Conservation (phyloP, 2,888 invertebrate genomes). For the Melanotus villosus region DNA sequence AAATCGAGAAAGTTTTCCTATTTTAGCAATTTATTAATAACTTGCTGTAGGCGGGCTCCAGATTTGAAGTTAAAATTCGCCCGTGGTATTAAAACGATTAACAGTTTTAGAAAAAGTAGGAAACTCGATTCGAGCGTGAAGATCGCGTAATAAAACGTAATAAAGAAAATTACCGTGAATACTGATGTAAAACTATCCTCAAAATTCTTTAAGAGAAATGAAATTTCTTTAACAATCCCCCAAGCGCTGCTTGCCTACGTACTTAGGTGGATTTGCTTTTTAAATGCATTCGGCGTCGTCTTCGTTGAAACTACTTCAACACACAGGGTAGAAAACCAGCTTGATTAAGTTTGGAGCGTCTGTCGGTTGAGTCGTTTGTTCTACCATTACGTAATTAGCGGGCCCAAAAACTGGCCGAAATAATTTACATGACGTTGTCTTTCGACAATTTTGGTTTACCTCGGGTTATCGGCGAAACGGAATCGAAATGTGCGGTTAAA, state of each 20-base stretch:
- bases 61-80: too few species aligned
- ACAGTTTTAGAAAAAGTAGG: too few species aligned
- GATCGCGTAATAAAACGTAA: constrained; percentile 1
- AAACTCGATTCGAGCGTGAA: too few species aligned
- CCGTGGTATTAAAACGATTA: too few species aligned
- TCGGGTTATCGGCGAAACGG: background rate
- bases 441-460: background rate
- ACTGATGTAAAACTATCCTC: constrained; percentile 12
- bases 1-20: too few species aligned
- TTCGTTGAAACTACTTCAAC: constrained; percentile 4
- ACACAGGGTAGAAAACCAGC: constrained; percentile 7
- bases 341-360: background rate
- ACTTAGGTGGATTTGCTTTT: constrained; percentile 18
- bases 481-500: background rate
- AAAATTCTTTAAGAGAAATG: constrained; percentile 14
- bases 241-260: constrained; percentile 14
- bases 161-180: background rate
- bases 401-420: background rate
- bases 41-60: too few species aligned
- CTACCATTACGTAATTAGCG: background rate
- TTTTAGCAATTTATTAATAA: too few species aligned
- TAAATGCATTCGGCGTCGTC: constrained; percentile 17
- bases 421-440: background rate
- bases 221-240: constrained; percentile 18
- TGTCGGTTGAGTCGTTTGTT: constrained; percentile 1